Percentiles rank a stretch among this genome's conserved stretches.
These are phyloP conservation scores for Typhlomys cinereus DNA, from an alignment of 2,113 vertebrate species.

Conservation along the genomic window DNA sequence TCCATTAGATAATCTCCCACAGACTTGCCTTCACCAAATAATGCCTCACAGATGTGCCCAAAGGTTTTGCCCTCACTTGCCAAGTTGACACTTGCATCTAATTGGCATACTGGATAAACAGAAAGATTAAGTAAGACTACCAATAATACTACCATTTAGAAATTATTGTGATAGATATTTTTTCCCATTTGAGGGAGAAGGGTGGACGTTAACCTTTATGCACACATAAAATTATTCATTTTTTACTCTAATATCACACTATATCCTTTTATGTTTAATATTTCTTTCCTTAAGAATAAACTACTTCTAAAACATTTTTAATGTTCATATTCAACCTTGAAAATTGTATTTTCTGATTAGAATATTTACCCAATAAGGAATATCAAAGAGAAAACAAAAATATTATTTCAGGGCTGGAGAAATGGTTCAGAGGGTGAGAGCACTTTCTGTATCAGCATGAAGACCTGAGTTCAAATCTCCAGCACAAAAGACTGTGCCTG, in stretches of 20 bases:
- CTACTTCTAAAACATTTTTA: background rate
- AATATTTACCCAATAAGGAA: background rate
- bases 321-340: background rate
- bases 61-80: too few species aligned
- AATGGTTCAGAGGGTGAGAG: too few species aligned
- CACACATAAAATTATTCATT: background rate
- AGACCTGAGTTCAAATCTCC: too few species aligned
- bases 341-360: constrained; percentile 33
- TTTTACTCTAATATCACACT: background rate
- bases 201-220: background rate
- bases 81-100: too few species aligned
- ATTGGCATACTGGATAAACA: constrained; percentile 7
- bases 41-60: too few species aligned
- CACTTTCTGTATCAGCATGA: too few species aligned
- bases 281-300: background rate
- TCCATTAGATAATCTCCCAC: too few species aligned
- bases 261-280: background rate
- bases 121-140: constrained; percentile 28
- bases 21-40: too few species aligned
- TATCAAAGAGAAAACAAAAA: constrained; percentile 41
- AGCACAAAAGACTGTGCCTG: too few species aligned
- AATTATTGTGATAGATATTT: background rate
- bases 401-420: too few species aligned
- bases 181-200: background rate
- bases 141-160: background rate